These are phyloP conservation scores for Drosophila bunnanda DNA, from an alignment of 2,888 invertebrate species.

Conservation along the genomic window DNA sequence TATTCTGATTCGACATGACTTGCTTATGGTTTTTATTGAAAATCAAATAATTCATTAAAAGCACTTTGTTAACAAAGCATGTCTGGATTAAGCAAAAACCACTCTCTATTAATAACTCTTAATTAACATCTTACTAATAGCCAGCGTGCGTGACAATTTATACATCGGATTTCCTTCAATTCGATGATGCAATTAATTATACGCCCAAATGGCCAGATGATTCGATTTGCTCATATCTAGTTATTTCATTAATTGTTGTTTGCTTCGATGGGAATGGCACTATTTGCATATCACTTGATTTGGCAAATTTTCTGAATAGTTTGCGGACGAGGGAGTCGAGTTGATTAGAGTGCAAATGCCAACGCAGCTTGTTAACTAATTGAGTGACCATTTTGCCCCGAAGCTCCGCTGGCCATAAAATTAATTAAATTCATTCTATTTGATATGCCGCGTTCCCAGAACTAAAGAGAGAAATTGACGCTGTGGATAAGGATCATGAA, in stretches of 20 bases:
- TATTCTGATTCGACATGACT: not conserved
- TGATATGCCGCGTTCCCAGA: constrained; percentile 43
- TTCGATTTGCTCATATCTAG: constrained; percentile 8
- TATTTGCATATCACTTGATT: constrained; percentile 72
- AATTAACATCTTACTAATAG: not conserved
- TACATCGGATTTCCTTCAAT: not conserved
- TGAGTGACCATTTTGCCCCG: constrained; percentile 34
- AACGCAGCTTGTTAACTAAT: constrained; percentile 67
- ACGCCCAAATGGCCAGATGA: not conserved
- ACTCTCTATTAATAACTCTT: not conserved
- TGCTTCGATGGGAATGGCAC: constrained; percentile 2
- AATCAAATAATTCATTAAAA: not conserved
- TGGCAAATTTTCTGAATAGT: constrained; percentile 36
- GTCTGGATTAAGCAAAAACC: not conserved
- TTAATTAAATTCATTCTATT: constrained; percentile 73
- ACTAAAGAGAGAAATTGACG: constrained; percentile 3
- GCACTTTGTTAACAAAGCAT: not conserved
- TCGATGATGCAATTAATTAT: constrained; percentile 1
- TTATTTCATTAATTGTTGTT: constrained; percentile 44
- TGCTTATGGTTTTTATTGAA: not conserved
- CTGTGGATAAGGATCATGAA: constrained; percentile 13
- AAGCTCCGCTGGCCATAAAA: constrained; percentile 54
- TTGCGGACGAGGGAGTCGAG: constrained; percentile 43
- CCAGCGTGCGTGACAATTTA: not conserved
- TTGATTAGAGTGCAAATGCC: constrained; percentile 57